These are phyloP conservation scores for Trypoxylus dichotomus DNA, from an alignment of 1,140 invertebrate genomes.

Conservation along the genomic window DNA sequence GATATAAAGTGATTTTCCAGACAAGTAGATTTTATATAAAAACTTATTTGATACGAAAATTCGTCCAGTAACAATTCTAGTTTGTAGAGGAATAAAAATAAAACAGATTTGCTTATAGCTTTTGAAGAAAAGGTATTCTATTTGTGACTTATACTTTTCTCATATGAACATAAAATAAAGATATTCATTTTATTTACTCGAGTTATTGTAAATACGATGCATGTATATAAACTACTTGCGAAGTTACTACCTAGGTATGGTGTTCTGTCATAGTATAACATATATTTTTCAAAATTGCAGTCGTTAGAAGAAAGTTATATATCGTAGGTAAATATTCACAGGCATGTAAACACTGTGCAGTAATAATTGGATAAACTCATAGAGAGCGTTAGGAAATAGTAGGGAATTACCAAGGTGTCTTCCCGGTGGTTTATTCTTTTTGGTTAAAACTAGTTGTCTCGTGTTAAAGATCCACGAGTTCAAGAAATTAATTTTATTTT, in stretches of 20 bases:
- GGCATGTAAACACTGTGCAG: no score
- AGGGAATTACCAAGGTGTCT: no score
- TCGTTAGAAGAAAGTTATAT: background rate
- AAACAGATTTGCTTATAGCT: background rate
- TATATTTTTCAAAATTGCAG: background rate
- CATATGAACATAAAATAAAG: background rate
- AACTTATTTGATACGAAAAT: conserved; percentile 15
- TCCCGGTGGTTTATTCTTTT: no score
- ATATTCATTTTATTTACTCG: background rate
- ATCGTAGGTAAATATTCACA: background rate
- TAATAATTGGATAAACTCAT: no score
- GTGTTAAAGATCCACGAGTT: no score
- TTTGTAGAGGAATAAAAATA: background rate
- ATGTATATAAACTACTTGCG: background rate
- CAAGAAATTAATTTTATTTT: no score
- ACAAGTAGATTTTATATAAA: conserved; percentile 18
- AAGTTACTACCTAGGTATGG: background rate
- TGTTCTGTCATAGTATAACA: background rate
- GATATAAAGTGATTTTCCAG: background rate
- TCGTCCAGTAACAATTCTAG: background rate
- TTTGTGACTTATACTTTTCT: conserved; percentile 19
- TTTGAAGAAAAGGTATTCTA: background rate
- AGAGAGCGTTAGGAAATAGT: no score
- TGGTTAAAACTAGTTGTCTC: no score
- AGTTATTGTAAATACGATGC: background rate